Evolutionary conservation across 2,113 vertebrate species (phyloP).

Genomic region (Pithys albifrons): DNA sequence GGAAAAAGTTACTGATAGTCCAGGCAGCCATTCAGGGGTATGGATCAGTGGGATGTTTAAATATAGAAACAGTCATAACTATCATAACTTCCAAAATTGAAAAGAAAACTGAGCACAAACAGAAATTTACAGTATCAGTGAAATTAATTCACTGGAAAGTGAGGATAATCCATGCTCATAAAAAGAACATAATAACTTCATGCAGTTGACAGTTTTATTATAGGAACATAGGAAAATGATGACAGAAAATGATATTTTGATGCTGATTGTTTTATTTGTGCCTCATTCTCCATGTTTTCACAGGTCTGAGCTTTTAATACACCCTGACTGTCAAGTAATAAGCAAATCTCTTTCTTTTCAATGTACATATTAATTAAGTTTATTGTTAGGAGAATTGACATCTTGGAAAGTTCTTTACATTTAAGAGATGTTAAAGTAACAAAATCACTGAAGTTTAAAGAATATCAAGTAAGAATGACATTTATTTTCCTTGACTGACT

Average conservation of each 20-base stretch:
- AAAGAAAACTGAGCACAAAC: slow-evolving; percentile 3
- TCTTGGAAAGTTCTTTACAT: slow-evolving; percentile 47
- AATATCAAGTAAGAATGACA: slow-evolving; percentile 13
- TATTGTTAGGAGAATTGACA: slow-evolving; percentile 51
- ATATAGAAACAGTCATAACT: slow-evolving; percentile 47
- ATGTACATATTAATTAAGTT: slow-evolving; percentile 69
- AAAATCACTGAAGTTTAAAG: slow-evolving; percentile 43
- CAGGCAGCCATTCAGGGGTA: not conserved
- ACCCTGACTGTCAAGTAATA: slow-evolving; percentile 56
- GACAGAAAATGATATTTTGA: slow-evolving; percentile 68
- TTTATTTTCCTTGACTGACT: slow-evolving; percentile 47
- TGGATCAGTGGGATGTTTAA: not conserved
- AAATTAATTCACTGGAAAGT: slow-evolving; percentile 63
- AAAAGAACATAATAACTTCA: slow-evolving; percentile 66
- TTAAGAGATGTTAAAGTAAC: slow-evolving; percentile 44
- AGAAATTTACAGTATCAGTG: slow-evolving; percentile 47
- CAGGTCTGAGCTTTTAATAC: slow-evolving; percentile 56
- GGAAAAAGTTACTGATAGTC: slow-evolving; percentile 48
- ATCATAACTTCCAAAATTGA: slow-evolving; percentile 45
- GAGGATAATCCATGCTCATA: slow-evolving; percentile 62
- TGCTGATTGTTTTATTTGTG: slow-evolving; percentile 73
- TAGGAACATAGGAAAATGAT: slow-evolving; percentile 68
- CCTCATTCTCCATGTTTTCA: slow-evolving; percentile 47
- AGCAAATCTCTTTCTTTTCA: slow-evolving; percentile 65
- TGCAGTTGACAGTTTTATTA: slow-evolving; percentile 65